A percentile compares a stretch with the other conserved stretches of the same genome.
Evolutionary conservation across 2,888 invertebrate genomes (phyloP).

Genomic region (Buathra laborator): DNA sequence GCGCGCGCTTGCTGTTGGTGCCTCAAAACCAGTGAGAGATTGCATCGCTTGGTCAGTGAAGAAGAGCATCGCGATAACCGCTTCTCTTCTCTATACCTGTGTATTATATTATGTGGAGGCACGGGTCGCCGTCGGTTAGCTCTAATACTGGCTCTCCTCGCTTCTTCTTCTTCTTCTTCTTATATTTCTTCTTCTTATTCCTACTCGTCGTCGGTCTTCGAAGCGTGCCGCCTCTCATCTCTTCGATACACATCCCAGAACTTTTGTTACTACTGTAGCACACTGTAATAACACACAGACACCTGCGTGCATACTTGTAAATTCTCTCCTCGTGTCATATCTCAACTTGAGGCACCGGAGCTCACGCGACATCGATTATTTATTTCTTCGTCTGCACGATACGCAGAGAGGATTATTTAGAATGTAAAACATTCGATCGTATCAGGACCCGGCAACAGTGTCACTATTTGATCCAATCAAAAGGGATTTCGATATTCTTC

Average conservation of each 20-base stretch:
- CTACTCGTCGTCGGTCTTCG: constrained; percentile 18
- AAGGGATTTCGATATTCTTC: not conserved
- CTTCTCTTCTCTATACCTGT: constrained; percentile 50
- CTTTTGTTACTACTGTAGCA: constrained; percentile 54
- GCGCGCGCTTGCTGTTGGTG: constrained; percentile 47
- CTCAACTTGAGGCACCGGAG: constrained; percentile 45
- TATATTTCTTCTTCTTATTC: constrained; percentile 13
- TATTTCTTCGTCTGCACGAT: constrained; percentile 23
- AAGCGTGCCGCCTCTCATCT: constrained; percentile 65
- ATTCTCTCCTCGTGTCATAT: constrained; percentile 46
- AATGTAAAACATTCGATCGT: constrained; percentile 8
- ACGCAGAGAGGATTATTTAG: not conserved
- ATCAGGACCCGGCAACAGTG: not conserved
- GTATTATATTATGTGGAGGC: constrained; percentile 57
- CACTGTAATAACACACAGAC: constrained; percentile 60
- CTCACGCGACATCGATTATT: constrained; percentile 68
- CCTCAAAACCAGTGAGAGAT: constrained; percentile 48
- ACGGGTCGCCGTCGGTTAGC: constrained; percentile 57
- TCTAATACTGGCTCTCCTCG: constrained; percentile 53
- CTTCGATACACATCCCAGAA: constrained; percentile 58
- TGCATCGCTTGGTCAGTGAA: constrained; percentile 54
- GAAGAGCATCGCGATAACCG: constrained; percentile 67
- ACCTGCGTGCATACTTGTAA: constrained; percentile 59
- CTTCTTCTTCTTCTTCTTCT: constrained; percentile 40
- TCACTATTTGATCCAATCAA: not conserved